Percentiles rank a stretch among this genome's conserved stretches.
These are phyloP conservation scores for Lepidothrix coronata DNA, from an alignment of 2,113 vertebrate genomes.

Conservation along the genomic window DNA sequence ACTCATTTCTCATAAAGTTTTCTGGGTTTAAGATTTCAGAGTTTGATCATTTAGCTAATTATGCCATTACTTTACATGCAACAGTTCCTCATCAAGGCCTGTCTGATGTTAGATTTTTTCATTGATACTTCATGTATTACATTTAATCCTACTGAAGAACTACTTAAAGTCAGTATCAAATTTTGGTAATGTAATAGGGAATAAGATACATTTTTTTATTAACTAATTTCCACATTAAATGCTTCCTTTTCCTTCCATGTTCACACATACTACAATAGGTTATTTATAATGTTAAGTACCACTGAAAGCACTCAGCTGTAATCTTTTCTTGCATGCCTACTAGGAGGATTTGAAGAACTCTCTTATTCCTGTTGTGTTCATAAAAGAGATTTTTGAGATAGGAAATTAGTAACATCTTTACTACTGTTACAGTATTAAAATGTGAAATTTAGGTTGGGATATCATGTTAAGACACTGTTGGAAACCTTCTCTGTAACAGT, in stretches of 20 bases:
- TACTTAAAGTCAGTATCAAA: neutral
- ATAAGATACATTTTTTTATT: neutral
- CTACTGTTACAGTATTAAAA: neutral
- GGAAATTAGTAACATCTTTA: neutral
- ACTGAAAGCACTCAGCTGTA: neutral
- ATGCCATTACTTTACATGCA: neutral
- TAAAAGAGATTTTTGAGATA: neutral
- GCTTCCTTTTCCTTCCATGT: neutral
- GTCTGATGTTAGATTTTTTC: neutral
- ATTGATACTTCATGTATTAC: neutral
- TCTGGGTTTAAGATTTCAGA: neutral
- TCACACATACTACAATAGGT: neutral
- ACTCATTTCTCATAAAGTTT: neutral
- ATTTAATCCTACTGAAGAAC: neutral
- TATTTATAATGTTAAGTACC: neutral
- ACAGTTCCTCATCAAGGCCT: neutral
- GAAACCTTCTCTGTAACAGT: neutral
- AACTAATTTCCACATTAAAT: neutral
- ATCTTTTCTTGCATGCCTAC: neutral
- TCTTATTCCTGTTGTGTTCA: neutral
- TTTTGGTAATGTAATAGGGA: neutral
- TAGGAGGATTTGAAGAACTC: neutral
- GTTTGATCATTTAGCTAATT: slow-evolving; percentile 29
- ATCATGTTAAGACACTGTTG: neutral
- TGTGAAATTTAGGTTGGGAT: neutral